A percentile compares a stretch with the other conserved stretches of the same genome.
Conservation (phyloP, 2,113 vertebrate species). For the Paedocypris sp. region DNA sequence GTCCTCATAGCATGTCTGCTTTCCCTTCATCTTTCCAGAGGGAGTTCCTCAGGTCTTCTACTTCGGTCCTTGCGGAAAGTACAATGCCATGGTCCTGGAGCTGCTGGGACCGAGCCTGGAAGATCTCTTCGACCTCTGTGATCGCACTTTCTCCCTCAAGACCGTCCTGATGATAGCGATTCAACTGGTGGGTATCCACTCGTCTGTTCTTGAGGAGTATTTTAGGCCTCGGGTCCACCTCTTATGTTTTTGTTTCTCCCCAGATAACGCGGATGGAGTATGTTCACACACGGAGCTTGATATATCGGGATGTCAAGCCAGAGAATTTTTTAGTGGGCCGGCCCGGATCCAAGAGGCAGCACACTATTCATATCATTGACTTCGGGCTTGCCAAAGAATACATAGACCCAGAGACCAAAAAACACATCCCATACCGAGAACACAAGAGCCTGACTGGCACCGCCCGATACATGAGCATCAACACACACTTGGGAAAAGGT, state of each 20-base stretch:
- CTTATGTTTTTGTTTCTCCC: neutral
- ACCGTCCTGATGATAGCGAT: constrained; percentile 98
- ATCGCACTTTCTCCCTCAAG: constrained; percentile 94
- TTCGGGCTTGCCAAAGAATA: constrained; percentile 99
- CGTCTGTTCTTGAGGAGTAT: neutral
- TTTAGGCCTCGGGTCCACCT: neutral
- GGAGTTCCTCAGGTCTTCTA: constrained; percentile 98
- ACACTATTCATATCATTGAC: constrained; percentile 97
- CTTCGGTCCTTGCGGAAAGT: constrained; percentile 95
- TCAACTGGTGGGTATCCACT: constrained; percentile 75
- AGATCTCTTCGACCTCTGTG: constrained; percentile 94
- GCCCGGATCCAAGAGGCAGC: constrained; percentile 87
- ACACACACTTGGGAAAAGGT: constrained; percentile 95
- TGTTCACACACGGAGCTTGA: constrained; percentile 93
- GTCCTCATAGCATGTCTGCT: no score
- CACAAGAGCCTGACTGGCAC: constrained; percentile 98
- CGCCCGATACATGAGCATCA: constrained; percentile 97
- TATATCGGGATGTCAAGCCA: constrained; percentile 94
- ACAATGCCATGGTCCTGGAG: constrained; percentile 98
- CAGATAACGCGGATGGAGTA: constrained; percentile 97
- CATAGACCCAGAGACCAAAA: constrained; percentile 98
- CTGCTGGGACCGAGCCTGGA: constrained; percentile 92
- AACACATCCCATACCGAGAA: constrained; percentile 98
- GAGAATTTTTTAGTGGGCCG: constrained; percentile 96
- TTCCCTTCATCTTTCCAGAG: constrained; percentile 62